Conservation (phyloP, 2,113 vertebrate species). For the Passer montanus region DNA sequence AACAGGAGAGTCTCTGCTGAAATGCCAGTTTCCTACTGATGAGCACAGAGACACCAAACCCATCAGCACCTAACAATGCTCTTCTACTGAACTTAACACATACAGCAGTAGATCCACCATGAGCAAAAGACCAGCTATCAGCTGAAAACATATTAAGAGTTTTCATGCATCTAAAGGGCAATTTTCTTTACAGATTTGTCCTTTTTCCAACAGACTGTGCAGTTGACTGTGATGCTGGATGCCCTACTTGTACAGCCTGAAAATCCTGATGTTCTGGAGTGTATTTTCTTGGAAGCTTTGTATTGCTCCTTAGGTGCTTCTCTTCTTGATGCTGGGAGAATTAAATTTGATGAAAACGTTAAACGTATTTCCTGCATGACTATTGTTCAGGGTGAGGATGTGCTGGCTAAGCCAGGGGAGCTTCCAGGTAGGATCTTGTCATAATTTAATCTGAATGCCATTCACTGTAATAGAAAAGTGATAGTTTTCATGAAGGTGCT, state of each 20-base stretch:
- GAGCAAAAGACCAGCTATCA: not conserved
- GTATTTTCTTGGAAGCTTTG: slow-evolving; percentile 91
- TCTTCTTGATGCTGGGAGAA: slow-evolving; percentile 79
- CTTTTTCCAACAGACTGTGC: slow-evolving; percentile 78
- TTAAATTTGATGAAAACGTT: slow-evolving; percentile 84
- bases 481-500: not conserved
- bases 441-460: not conserved
- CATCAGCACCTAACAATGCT: not conserved
- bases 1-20: not conserved
- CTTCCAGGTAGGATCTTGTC: slow-evolving; percentile 83
- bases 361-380: slow-evolving; percentile 84
- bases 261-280: slow-evolving; percentile 80
- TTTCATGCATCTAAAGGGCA: not conserved
- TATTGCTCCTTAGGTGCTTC: slow-evolving; percentile 89
- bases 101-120: not conserved
- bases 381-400: slow-evolving; percentile 64
- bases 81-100: not conserved
- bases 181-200: not conserved
- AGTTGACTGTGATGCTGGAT: slow-evolving; percentile 87
- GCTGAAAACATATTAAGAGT: not conserved
- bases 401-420: slow-evolving; percentile 82
- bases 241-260: slow-evolving; percentile 71
- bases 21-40: not conserved
- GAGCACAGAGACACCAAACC: not conserved
- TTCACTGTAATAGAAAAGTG: not conserved